Evolutionary conservation across 2,888 invertebrate genomes (phyloP), one percentile per base, ranked within the genome.

Genomic region (Nephrotoma guestfalica): DNA sequence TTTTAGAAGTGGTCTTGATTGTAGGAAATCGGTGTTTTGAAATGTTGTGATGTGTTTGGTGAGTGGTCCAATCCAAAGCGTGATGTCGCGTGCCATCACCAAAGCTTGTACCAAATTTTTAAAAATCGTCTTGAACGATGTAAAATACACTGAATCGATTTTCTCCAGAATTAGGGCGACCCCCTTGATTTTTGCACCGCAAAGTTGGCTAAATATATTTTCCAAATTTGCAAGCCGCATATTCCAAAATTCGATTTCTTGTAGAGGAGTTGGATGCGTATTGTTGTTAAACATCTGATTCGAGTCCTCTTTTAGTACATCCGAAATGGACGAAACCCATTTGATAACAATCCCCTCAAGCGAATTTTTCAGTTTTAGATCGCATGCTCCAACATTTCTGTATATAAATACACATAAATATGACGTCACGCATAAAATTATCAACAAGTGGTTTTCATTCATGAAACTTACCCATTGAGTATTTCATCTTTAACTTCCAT

Each of bases 331-430:
- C 86, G 93, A 93, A 1, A 95, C 94, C 98, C 98, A 98, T 90
- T 97, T 97, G 88, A 97, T 96, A 2, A 97, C 93, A 85, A 96
- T 95, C 45, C 95, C 95, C 92, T 98, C 98, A 87, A 98, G 94
- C 85, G 96, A 94, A 87, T 95, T 95, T 90, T 96, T 96, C 88
- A 98, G 92, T 86, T 93, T 92, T 86, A 95, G 92, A 90, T 96
- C 95, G 43, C 94, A 92, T 18, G 92, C 92, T 90, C 92, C 93
- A 87, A 93, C 93, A 87, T 88, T 92, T 92, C 91, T 85, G 9
- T 41, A n/a, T 13, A 83, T 30, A 30, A 0, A 15, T 18, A 71
- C 18, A 15, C 1, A 71, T 15, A 71, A 71, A 71, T 13, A 84
- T 41, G 41, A 41, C 41, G 41, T 41, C 41, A 40, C 40, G 40